Evolutionary conservation across 2,888 invertebrate genomes (phyloP).

Genomic region (Odontothrips loti): DNA sequence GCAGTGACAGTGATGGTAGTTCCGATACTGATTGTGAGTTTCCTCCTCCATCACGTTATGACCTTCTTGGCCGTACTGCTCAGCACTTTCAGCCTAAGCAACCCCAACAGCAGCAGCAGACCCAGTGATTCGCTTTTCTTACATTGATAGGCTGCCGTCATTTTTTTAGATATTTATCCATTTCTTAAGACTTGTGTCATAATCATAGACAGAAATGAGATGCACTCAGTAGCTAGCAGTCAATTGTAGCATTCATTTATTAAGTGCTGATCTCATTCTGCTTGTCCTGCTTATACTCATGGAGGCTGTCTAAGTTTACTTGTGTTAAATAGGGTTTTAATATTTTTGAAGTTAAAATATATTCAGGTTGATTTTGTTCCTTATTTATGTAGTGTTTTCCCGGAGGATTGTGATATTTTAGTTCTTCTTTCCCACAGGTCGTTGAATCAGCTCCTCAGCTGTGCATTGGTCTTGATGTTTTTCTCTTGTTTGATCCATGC

Average conservation of each 20-base stretch:
- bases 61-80: slow-evolving; percentile 39
- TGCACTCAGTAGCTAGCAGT: not conserved
- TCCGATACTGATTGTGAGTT: slow-evolving; percentile 65
- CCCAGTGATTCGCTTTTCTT: not conserved
- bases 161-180: not conserved
- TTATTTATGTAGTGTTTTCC: not conserved
- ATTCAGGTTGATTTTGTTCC: not conserved
- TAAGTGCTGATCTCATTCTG: not conserved
- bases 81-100: not conserved
- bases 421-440: slow-evolving; percentile 24
- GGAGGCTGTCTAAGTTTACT: not conserved
- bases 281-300: not conserved
- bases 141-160: not conserved
- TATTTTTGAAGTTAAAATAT: not conserved
- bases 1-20: slow-evolving; percentile 62
- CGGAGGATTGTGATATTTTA: slow-evolving; percentile 20
- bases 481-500: not conserved
- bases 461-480: slow-evolving; percentile 9
- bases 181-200: not conserved
- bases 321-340: not conserved
- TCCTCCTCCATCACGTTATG: slow-evolving; percentile 44
- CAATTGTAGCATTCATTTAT: not conserved
- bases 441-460: not conserved
- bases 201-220: not conserved
- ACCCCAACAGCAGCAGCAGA: not conserved